Evolutionary conservation across 2,113 vertebrate species (phyloP).

Genomic region (Malaclemys terrapin): DNA sequence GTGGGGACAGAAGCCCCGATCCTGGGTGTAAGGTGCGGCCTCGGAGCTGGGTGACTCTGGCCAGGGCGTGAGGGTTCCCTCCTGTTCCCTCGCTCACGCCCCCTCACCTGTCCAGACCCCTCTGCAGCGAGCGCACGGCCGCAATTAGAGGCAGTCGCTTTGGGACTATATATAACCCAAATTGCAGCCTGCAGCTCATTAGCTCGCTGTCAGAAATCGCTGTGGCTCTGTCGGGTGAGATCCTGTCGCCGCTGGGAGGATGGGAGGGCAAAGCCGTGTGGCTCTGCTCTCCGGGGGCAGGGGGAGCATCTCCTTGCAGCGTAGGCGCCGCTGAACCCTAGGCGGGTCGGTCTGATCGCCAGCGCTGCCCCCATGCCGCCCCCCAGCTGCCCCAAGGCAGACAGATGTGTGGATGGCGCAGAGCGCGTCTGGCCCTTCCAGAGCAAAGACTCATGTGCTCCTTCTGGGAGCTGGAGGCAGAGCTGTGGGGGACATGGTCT

Average conservation of each 20-base stretch:
- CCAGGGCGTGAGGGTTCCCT: background rate
- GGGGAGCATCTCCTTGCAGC: background rate
- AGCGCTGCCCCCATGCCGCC: background rate
- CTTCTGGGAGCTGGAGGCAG: background rate
- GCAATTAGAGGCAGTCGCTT: conserved; percentile 59
- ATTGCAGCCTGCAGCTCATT: conserved; percentile 41
- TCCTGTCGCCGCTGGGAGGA: background rate
- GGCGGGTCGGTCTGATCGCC: background rate
- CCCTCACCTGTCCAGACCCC: background rate
- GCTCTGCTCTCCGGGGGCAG: background rate
- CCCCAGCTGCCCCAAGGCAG: background rate
- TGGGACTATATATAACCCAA: conserved; percentile 32
- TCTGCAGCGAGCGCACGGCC: background rate
- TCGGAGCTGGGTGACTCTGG: background rate
- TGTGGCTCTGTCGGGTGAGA: conserved; percentile 14
- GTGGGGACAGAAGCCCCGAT: background rate
- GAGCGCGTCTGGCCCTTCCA: no score
- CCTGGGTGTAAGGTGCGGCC: background rate
- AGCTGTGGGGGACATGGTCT: background rate
- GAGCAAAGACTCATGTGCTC: background rate
- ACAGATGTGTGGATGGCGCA: background rate
- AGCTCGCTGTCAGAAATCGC: conserved; percentile 45
- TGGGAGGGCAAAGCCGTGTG: background rate
- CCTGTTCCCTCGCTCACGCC: background rate
- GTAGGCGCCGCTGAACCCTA: background rate